A percentile compares a stretch with the other conserved stretches of the same genome.
phyloP scores from a whole-genome alignment of 2,888 invertebrate genomes.

The Steromphala cineraria region DNA sequence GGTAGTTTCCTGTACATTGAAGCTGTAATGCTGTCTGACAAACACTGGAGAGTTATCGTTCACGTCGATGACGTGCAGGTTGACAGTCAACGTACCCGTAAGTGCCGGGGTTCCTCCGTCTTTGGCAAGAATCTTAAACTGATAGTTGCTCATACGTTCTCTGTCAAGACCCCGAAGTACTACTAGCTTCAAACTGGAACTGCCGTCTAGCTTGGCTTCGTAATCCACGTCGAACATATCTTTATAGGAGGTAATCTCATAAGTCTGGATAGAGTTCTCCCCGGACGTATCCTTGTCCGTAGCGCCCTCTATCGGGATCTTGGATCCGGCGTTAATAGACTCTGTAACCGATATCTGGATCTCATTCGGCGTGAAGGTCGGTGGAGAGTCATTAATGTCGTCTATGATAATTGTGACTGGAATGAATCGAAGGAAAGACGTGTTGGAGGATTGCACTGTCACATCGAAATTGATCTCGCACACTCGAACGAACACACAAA shows the following conservation, averaged over 20 bases:
- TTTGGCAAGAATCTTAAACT: constrained; percentile 55
- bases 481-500: constrained; percentile 47
- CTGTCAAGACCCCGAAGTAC: constrained; percentile 59
- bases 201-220: constrained; percentile 47
- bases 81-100: constrained; percentile 61
- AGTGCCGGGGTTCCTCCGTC: constrained; percentile 62
- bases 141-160: constrained; percentile 59
- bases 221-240: constrained; percentile 56
- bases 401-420: constrained; percentile 51
- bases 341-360: constrained; percentile 42
- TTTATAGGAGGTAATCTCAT: constrained; percentile 51
- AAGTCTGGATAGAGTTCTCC: constrained; percentile 56
- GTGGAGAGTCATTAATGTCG: constrained; percentile 61
- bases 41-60: constrained; percentile 68
- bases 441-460: constrained; percentile 49
- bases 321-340: constrained; percentile 12
- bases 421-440: constrained; percentile 51
- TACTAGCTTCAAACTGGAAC: constrained; percentile 53
- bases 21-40: constrained; percentile 50
- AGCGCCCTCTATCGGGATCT: constrained; percentile 42
- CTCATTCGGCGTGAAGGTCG: constrained; percentile 47
- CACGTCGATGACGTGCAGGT: constrained; percentile 60
- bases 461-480: constrained; percentile 59
- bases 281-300: constrained; percentile 54
- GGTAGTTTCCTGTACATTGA: constrained; percentile 58